These are phyloP conservation scores for Masticophis lateralis DNA, from an alignment of 2,797 vertebrate genomes.

Conservation along the genomic window DNA sequence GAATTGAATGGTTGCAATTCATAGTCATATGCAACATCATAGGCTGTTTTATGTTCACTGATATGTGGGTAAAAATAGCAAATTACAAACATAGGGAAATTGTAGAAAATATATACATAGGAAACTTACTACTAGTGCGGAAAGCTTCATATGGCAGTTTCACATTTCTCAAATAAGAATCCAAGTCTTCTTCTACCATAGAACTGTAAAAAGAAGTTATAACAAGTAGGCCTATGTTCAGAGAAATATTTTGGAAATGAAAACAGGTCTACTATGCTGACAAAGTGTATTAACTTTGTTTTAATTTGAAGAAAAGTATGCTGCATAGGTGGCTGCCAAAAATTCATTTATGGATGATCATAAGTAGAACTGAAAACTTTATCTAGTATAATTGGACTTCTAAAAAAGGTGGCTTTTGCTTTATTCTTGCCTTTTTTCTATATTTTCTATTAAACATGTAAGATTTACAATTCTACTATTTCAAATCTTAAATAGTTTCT, in stretches of 20 bases:
- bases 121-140: slow-evolving; percentile 87
- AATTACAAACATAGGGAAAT: not conserved
- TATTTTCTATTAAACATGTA: not conserved
- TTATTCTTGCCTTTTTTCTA: not conserved
- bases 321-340: not conserved
- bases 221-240: not conserved
- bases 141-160: slow-evolving; percentile 91
- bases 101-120: not conserved
- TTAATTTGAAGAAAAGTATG: not conserved
- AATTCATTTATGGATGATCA: not conserved
- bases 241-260: not conserved
- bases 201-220: slow-evolving; percentile 70
- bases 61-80: not conserved
- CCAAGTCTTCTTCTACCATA: slow-evolving; percentile 81
- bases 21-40: not conserved
- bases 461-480: not conserved
- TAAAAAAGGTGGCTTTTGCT: not conserved
- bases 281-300: not conserved
- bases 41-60: not conserved
- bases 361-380: not conserved
- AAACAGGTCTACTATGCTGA: not conserved
- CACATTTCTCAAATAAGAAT: slow-evolving; percentile 82
- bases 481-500: not conserved
- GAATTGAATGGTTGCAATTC: not conserved
- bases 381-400: not conserved